phyloP scores from a whole-genome alignment of 2,888 invertebrate genomes.

The Philhelius pedissequus region DNA sequence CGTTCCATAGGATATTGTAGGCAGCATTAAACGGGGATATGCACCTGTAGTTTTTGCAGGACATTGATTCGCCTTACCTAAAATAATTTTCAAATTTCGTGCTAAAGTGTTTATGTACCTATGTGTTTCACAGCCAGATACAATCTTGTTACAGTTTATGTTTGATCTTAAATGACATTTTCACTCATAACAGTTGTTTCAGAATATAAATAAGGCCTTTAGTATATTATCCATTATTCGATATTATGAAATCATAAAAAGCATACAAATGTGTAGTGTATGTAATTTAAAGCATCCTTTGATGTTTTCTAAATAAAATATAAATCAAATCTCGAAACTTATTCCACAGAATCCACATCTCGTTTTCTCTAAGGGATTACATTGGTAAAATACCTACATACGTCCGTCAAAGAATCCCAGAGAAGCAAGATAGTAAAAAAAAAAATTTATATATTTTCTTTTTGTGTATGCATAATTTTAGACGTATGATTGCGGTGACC shows the following conservation, averaged over 20 bases:
- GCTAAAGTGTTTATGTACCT: no score
- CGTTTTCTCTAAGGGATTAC: neutral
- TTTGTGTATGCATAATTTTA: neutral
- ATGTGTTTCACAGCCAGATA: no score
- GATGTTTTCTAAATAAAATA: neutral
- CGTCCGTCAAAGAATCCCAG: neutral
- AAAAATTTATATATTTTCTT: neutral
- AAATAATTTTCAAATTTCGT: no score
- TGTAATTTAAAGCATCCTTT: neutral
- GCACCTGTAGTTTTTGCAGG: no score
- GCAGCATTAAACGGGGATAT: no score
- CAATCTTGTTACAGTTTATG: no score
- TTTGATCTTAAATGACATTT: no score
- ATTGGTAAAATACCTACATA: neutral
- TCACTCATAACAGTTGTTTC: no score
- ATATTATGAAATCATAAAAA: neutral
- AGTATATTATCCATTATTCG: neutral
- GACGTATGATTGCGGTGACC: neutral
- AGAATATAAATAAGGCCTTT: no score
- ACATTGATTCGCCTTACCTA: no score
- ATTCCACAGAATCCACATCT: constrained; percentile 20
- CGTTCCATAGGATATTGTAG: no score
- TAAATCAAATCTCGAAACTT: constrained; percentile 3
- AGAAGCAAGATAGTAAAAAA: neutral
- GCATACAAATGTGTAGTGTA: neutral